A percentile compares a stretch with the other conserved stretches of the same genome.
phyloP scores from a whole-genome alignment of 1,140 invertebrate species.

The Oryctes rhinoceros region DNA sequence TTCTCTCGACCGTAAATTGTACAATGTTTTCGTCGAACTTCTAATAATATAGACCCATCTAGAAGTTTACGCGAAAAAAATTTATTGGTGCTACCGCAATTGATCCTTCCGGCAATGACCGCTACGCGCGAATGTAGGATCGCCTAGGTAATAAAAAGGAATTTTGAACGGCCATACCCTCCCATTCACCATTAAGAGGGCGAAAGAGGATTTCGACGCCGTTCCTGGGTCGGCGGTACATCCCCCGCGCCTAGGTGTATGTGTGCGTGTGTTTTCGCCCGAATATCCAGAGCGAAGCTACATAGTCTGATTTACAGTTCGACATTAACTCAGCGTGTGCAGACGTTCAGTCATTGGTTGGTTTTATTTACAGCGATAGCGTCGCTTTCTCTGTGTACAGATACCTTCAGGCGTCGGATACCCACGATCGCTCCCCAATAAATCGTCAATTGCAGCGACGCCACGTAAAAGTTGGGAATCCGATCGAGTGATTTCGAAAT shows the following conservation, averaged over 20 bases:
- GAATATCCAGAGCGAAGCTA: neutral
- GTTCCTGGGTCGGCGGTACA: neutral
- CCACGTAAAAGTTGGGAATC: neutral
- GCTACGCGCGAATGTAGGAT: neutral
- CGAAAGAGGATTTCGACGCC: neutral
- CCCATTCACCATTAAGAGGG: neutral
- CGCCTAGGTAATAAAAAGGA: slow-evolving; percentile 5
- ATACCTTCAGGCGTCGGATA: neutral
- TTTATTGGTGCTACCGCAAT: neutral
- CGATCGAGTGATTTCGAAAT: neutral
- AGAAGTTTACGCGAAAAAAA: neutral
- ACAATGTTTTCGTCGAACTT: neutral
- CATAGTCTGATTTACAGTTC: slow-evolving; percentile 14
- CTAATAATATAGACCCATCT: slow-evolving; percentile 3
- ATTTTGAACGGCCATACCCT: neutral
- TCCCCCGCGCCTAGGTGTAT: neutral
- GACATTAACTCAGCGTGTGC: neutral
- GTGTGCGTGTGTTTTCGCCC: neutral
- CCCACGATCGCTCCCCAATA: neutral
- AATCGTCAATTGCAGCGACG: neutral
- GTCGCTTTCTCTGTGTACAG: neutral
- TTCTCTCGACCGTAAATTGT: too few relatives aligned
- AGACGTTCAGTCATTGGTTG: slow-evolving; percentile 13
- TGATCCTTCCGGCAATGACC: neutral
- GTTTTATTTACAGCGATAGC: neutral